phyloP scores from a whole-genome alignment of 2,113 vertebrate genomes.

The Heterocephalus glaber region DNA sequence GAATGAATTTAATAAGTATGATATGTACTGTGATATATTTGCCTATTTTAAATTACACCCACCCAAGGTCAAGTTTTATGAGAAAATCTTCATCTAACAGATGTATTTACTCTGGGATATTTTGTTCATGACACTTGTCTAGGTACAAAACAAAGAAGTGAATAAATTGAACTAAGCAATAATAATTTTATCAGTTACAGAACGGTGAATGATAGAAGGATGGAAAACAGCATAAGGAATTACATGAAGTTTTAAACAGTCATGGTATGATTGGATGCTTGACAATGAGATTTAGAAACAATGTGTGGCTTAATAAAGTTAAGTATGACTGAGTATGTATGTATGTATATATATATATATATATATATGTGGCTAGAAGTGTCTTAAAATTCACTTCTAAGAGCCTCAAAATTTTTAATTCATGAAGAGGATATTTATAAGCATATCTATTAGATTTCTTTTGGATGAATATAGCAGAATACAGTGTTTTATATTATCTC shows the following conservation, averaged over 20 bases:
- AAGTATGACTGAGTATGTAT: background rate
- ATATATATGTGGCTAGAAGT: no score
- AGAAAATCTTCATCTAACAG: background rate
- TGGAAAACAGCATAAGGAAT: background rate
- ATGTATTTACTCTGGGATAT: background rate
- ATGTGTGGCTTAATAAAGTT: background rate
- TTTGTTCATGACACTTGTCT: background rate
- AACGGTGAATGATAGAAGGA: background rate
- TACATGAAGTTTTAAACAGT: background rate
- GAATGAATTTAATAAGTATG: background rate
- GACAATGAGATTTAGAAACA: background rate
- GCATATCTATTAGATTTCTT: background rate
- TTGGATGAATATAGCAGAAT: background rate
- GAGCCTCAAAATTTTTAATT: background rate
- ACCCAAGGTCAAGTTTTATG: background rate
- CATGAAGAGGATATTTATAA: background rate
- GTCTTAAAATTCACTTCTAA: background rate
- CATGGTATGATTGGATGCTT: rapidly evolving
- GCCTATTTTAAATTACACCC: background rate
- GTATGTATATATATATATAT: no score
- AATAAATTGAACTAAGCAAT: background rate
- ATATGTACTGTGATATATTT: background rate
- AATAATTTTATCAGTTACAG: background rate
- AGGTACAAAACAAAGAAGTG: background rate
- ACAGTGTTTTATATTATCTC: background rate